Base-by-base conservation (phyloP, 1,140 invertebrate genomes). In the Brachionus rotundiformis region DNA sequence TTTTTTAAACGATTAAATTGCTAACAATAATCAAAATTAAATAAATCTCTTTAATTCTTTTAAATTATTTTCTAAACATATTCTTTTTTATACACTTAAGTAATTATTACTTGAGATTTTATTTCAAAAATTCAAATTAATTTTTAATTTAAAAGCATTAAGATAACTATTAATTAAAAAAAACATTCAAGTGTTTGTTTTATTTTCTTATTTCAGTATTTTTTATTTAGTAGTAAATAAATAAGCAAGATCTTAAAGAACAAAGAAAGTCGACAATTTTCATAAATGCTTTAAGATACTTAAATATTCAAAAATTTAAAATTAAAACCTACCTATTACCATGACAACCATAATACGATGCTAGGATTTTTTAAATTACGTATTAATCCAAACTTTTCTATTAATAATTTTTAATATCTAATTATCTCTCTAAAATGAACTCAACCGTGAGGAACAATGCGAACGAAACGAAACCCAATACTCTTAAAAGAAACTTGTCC, bases 231-330 rank as follows among this genome's bases (percentile, higher is more conserved):
- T 54, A 54, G 47, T 54, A 54, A 54, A 54, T 54, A 54, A 54
- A 54, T 54, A 54, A 54, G 16, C 47, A 54, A 7, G 16, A 54
- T 54, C 47, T 54, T 54, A 16, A 54, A 54, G 23, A 7, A 16
- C 47, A 23, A 54, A 23, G 47, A 54, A 54, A 39, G 5, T 39
- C 36, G 36, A 39, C 36, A 39, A 39, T 39, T 39, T 39, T 39
- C 7, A 6, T 11, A 39, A 39, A 54, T 54, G 23, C 47, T 54
- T 54, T 54, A 54, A 54, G 47, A 54, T 54, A 54, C 47, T 54
- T 54, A 54, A 54, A 54, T 54, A 54, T 54, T 54, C 47, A 54
- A 54, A 54, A 54, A 54, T 54, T 54, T 19, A 54, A 54, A 54
- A 54, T 49, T 8, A 54, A 54, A 54, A 23, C 47, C 23, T 54